Evolutionary conservation across 2,888 invertebrate genomes (phyloP).

Genomic region (Catocala fraxini): DNA sequence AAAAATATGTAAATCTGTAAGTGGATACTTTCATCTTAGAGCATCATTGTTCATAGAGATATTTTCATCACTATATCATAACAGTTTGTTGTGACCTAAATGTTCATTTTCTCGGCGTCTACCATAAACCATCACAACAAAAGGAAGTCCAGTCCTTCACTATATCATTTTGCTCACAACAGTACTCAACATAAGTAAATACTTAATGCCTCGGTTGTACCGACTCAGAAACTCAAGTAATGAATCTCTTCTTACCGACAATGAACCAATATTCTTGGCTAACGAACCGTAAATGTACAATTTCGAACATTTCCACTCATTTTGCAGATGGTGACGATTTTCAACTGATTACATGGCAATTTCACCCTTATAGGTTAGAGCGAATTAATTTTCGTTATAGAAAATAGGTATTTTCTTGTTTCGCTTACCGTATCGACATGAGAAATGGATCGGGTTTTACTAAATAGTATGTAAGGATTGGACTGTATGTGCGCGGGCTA

Average conservation of each 20-base stretch:
- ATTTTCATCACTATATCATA: too few species aligned
- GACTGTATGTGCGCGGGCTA: conserved; percentile 1
- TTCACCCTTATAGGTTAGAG: conserved; percentile 67
- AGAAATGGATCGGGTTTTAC: conserved; percentile 33
- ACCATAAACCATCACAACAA: neutral
- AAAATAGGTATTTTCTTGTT: conserved; percentile 42
- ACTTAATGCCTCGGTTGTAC: conserved; percentile 31
- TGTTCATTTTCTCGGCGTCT: too few species aligned
- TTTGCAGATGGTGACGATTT: conserved; percentile 77
- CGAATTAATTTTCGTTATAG: conserved; percentile 56
- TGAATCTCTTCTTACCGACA: conserved; percentile 66
- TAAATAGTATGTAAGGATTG: conserved; percentile 12
- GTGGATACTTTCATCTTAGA: too few species aligned
- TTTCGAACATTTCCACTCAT: conserved; percentile 66
- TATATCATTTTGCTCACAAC: conserved; percentile 1
- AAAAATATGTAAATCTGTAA: too few species aligned
- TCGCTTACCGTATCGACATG: conserved; percentile 16
- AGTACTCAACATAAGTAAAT: conserved; percentile 30
- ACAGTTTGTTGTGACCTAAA: too few species aligned
- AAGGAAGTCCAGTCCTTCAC: neutral
- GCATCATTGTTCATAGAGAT: too few species aligned
- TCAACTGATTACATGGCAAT: conserved; percentile 71
- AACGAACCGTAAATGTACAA: conserved; percentile 74
- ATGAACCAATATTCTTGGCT: conserved; percentile 74
- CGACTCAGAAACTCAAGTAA: conserved; percentile 52